A percentile compares a stretch with the other conserved stretches of the same genome.
phyloP scores from a whole-genome alignment of 2,888 invertebrate genomes.

The Allolobophora icterica region DNA sequence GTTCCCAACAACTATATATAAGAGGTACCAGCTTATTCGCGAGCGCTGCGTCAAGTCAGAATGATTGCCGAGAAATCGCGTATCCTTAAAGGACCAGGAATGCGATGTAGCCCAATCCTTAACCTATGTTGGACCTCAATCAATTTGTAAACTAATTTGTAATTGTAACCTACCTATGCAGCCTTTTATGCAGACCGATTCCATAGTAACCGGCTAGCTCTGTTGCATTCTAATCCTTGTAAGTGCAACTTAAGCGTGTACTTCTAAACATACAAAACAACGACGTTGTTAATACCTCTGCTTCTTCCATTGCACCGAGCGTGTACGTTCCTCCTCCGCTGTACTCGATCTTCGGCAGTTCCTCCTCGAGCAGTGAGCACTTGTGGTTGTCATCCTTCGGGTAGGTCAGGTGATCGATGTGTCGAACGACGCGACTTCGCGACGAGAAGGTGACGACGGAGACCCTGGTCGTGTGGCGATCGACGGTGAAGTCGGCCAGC shows the following conservation, averaged over 20 bases:
- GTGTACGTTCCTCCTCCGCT: slow-evolving; percentile 76
- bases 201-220: no score
- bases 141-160: no score
- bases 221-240: no score
- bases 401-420: slow-evolving; percentile 71
- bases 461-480: slow-evolving; percentile 72
- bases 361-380: slow-evolving; percentile 72
- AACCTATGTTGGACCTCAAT: no score
- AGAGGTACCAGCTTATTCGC: neutral
- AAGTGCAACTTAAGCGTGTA: no score
- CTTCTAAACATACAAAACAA: no score
- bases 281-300: slow-evolving; percentile 67
- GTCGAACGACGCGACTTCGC: slow-evolving; percentile 69
- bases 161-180: no score
- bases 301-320: slow-evolving; percentile 74
- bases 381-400: slow-evolving; percentile 68
- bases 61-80: neutral
- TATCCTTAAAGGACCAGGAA: neutral
- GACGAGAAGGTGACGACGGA: slow-evolving; percentile 75
- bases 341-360: slow-evolving; percentile 72
- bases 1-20: no score
- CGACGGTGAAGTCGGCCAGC: slow-evolving; percentile 74
- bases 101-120: no score
- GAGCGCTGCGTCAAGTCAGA: neutral
- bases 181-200: no score